These are phyloP conservation scores for Aplysina aerophoba DNA, from an alignment of 37 sponge, comb jelly and placozoan genomes.

Conservation along the genomic window DNA sequence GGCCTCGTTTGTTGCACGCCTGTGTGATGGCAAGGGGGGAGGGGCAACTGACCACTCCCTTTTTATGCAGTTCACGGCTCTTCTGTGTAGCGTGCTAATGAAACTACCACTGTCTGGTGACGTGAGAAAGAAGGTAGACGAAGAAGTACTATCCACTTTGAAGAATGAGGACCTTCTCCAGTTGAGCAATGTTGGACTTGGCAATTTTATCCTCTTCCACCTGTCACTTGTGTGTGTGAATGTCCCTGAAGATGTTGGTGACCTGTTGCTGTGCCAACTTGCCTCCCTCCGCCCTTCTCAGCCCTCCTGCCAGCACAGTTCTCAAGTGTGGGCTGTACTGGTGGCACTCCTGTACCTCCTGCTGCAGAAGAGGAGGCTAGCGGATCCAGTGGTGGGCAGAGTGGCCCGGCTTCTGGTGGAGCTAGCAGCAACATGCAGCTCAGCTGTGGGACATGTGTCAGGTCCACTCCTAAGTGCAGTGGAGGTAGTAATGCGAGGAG, in stretches of 20 bases:
- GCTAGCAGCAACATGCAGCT: neutral
- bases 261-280: neutral
- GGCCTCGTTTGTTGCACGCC: neutral
- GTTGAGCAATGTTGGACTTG: constrained; percentile 18
- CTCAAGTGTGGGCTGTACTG: constrained; percentile 3
- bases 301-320: neutral
- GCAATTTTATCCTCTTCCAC: constrained; percentile 17
- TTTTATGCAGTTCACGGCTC: constrained; percentile 1
- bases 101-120: neutral
- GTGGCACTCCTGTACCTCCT: neutral
- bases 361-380: constrained; percentile 2
- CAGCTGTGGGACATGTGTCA: neutral
- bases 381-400: neutral
- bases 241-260: constrained; percentile 14
- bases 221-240: constrained; percentile 26
- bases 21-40: neutral
- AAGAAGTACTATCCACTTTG: constrained; percentile 35
- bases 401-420: neutral
- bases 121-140: constrained; percentile 18
- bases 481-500: neutral
- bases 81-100: neutral
- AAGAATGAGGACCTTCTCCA: constrained; percentile 30
- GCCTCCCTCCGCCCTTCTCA: constrained; percentile 17
- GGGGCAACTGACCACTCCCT: neutral
- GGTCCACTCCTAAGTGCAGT: neutral